Evolutionary conservation across 30 jellyfish, hydroid and myxozoan species (phyloP).

Genomic region (Aurelia sp.): DNA sequence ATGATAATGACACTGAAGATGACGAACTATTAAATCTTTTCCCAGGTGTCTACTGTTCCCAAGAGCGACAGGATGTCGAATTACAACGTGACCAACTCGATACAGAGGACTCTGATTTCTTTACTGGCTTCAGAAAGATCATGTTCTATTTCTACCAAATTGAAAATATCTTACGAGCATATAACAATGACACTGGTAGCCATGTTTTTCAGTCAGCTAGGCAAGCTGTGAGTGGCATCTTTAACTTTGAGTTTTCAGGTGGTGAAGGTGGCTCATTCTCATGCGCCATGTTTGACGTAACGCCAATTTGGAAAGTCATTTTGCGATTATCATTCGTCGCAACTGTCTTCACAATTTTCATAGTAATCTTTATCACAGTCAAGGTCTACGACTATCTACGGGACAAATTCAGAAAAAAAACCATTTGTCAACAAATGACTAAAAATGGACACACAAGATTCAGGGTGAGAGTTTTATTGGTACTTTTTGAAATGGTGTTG

Average conservation of each 20-base stretch:
- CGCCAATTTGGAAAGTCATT: constrained; percentile 3
- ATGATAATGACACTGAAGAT: too few species aligned
- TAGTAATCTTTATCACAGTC: background rate
- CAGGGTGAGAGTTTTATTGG: background rate
- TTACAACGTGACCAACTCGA: too few species aligned
- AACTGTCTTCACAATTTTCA: background rate
- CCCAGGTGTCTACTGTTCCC: too few species aligned
- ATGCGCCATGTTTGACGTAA: background rate
- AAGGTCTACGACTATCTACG: background rate
- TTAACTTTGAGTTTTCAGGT: constrained; percentile 13
- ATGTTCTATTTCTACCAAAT: constrained; percentile 56
- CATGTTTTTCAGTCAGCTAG: background rate
- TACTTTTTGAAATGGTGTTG: constrained; percentile 30
- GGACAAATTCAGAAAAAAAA: background rate
- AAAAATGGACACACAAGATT: too few species aligned
- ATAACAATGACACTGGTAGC: background rate
- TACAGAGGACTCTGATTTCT: background rate
- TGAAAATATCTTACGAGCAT: constrained; percentile 13
- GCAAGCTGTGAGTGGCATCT: constrained; percentile 13
- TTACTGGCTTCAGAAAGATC: constrained; percentile 30
- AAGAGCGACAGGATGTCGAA: too few species aligned
- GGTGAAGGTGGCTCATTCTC: constrained; percentile 6
- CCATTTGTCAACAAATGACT: too few species aligned
- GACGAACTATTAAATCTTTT: too few species aligned
- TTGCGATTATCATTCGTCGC: constrained; percentile 6